phyloP scores from a whole-genome alignment of 2,113 vertebrate genomes.

The Erythrolamprus reginae region DNA sequence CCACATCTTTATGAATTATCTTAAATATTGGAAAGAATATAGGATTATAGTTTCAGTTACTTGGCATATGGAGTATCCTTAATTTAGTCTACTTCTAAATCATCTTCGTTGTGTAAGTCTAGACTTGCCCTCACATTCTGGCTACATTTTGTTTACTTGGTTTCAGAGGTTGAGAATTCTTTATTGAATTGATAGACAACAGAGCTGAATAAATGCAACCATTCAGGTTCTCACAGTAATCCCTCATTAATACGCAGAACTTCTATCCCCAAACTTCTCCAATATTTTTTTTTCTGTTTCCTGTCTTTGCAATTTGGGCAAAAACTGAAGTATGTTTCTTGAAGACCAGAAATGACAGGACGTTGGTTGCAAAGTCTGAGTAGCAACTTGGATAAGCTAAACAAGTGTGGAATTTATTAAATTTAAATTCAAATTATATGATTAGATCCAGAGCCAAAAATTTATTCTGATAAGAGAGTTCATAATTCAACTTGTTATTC shows the following conservation, averaged over 20 bases:
- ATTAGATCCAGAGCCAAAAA: neutral
- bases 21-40: constrained; percentile 31
- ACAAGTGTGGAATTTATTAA: constrained; percentile 20
- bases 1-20: neutral
- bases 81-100: constrained; percentile 20
- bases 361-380: constrained; percentile 62
- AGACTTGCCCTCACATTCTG: constrained; percentile 56
- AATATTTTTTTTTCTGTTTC: constrained; percentile 77
- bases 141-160: constrained; percentile 52
- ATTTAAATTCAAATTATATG: neutral
- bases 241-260: constrained; percentile 66
- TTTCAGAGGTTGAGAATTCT: constrained; percentile 61
- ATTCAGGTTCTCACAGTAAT: constrained; percentile 64
- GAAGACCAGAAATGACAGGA: constrained; percentile 75
- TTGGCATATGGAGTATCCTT: constrained; percentile 36
- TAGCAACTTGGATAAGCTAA: constrained; percentile 33
- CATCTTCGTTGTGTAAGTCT: constrained; percentile 38
- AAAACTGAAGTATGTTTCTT: constrained; percentile 71
- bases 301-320: constrained; percentile 72
- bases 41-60: constrained; percentile 28
- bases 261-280: constrained; percentile 63
- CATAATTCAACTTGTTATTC: neutral
- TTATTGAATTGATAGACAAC: constrained; percentile 53
- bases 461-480: neutral
- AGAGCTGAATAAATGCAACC: constrained; percentile 64